Evolutionary conservation across 1,140 invertebrate species (phyloP), one percentile per base, ranked within the genome.

Genomic region (Rhynchophorus ferrugineus): DNA sequence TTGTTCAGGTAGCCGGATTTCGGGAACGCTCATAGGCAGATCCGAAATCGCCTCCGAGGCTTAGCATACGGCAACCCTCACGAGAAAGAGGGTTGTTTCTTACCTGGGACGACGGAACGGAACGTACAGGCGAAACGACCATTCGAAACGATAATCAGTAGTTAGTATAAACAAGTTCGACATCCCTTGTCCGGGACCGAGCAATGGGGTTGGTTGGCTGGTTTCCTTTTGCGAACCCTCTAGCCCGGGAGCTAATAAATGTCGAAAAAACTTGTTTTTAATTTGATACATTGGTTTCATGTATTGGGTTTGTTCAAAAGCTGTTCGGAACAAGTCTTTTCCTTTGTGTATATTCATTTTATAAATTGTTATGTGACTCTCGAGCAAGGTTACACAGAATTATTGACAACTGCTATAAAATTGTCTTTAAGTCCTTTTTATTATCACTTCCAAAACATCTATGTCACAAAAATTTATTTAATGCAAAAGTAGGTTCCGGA

Each of bases 31-130:
- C 11, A 11, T 29, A 29, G 5, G 11, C 5, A 29, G 24, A 29
- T 6, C 24, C 24, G 24, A 29, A 29, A 29, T 6, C n/a, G 11
- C 24, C 24, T 29, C 11, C 11, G 11, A 11, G 24, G 24, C 24
- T 29, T 29, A 29, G 11, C 24, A 29, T 29, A 29, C 11, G 11
- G 5, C 11, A 6, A 29, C 24, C 24, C 11, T 6, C 5, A 29
- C 5, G 5, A 29, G 11, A 11, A 29, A 11, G 24, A 29, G 24
- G 24, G 24, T 29, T 29, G 24, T 29, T 44, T 44, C 20, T 24
- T 44, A 44, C 43, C 43, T 44, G 43, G n/a, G n/a, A n/a, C n/a
- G n/a, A n/a, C n/a, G n/a, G n/a, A 34, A 14, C 16, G 24, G 24
- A 44, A 24, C 21, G 13, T 13, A 34, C 13, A 18, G 21, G 13